These are phyloP conservation scores for Pachycephala philippinensis DNA, from an alignment of 2,113 vertebrate species.

Conservation along the genomic window DNA sequence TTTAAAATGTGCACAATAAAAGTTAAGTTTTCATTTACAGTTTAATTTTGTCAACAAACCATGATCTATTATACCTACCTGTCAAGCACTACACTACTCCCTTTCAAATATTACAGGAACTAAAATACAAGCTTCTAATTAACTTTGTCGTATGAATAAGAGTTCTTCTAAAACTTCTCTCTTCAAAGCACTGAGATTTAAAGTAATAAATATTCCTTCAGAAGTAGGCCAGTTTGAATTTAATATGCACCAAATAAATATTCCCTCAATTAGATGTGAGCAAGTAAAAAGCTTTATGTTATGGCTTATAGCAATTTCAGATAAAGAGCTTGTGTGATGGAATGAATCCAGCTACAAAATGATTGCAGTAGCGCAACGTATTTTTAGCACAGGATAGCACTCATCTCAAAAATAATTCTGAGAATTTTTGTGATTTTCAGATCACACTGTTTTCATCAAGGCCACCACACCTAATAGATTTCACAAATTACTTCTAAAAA, in stretches of 20 bases:
- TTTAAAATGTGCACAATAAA: constrained; percentile 15
- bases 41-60: constrained; percentile 47
- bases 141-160: constrained; percentile 39
- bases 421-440: constrained; percentile 11
- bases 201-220: constrained; percentile 59
- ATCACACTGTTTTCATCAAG: constrained; percentile 39
- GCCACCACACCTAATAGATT: constrained; percentile 31
- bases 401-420: constrained; percentile 76
- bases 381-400: constrained; percentile 69
- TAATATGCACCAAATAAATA: constrained; percentile 76
- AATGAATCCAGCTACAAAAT: constrained; percentile 82
- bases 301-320: constrained; percentile 78
- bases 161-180: constrained; percentile 45
- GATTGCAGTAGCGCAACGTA: constrained; percentile 65
- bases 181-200: constrained; percentile 57
- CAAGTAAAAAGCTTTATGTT: constrained; percentile 70
- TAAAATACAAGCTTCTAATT: constrained; percentile 42
- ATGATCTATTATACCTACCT: constrained; percentile 28
- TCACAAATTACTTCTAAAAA: constrained; percentile 51
- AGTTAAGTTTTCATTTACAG: constrained; percentile 37
- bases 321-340: constrained; percentile 76
- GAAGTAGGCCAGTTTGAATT: constrained; percentile 65
- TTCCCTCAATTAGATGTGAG: constrained; percentile 75
- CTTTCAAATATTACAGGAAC: constrained; percentile 31
- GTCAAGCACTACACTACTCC: background rate